Percentiles rank a stretch among this genome's conserved stretches.
Evolutionary conservation across 2,797 vertebrate genomes (phyloP).

Genomic region (Arvicola amphibius): DNA sequence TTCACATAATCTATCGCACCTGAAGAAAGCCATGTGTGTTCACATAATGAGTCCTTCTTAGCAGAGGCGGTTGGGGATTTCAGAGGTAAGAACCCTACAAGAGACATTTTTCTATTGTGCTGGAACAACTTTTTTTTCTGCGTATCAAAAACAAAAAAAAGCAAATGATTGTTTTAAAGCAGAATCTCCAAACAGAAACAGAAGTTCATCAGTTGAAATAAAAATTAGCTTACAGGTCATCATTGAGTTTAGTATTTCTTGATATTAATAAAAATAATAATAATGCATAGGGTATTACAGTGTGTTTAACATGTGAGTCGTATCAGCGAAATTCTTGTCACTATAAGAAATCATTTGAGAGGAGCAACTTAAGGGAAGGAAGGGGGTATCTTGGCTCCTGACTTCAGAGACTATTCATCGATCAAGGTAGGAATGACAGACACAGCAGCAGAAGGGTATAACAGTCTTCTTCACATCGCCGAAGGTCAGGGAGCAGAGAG

Average conservation of each 20-base stretch:
- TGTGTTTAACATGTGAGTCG: background rate
- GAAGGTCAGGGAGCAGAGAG: background rate
- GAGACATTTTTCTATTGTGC: background rate
- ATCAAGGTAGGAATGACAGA: background rate
- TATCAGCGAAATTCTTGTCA: background rate
- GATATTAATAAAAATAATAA: conserved; percentile 39
- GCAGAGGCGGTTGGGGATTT: background rate
- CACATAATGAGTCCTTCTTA: background rate
- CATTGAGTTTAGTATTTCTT: background rate
- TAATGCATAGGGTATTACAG: background rate
- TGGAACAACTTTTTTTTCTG: conserved; percentile 2
- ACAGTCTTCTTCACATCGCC: background rate
- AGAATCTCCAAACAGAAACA: background rate
- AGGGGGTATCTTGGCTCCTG: background rate
- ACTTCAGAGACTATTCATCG: background rate
- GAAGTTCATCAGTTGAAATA: background rate
- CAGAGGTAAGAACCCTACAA: background rate
- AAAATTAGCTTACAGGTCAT: background rate
- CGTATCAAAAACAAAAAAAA: background rate
- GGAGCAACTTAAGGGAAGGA: background rate
- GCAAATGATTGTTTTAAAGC: conserved; percentile 1
- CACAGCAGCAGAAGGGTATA: background rate
- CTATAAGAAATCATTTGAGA: background rate
- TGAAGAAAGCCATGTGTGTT: background rate
- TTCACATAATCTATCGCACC: background rate